Conservation (phyloP, 2,113 vertebrate species). For the Cromileptes altivelis region DNA sequence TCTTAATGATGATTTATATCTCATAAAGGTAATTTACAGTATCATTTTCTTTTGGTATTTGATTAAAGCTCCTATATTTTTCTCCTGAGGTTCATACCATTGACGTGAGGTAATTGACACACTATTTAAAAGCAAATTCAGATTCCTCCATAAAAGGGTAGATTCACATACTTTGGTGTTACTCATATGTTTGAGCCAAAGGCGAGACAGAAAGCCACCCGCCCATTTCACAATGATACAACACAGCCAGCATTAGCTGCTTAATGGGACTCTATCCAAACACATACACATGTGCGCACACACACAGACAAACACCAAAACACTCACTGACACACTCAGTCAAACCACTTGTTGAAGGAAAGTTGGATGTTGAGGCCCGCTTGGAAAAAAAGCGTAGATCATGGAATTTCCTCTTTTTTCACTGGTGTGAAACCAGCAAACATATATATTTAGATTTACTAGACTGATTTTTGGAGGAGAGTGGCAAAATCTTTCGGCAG, state of each 20-base stretch:
- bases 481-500: conserved; percentile 50
- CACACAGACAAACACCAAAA: conserved; percentile 48
- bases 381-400: conserved; percentile 69
- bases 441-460: conserved; percentile 81
- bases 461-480: conserved; percentile 76
- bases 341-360: conserved; percentile 75
- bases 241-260: conserved; percentile 53
- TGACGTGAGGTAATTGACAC: conserved; percentile 5
- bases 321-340: conserved; percentile 59
- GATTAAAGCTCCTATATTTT: background rate
- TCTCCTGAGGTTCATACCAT: background rate
- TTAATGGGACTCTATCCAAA: conserved; percentile 48
- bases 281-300: background rate
- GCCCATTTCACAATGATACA: conserved; percentile 45
- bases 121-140: conserved; percentile 14
- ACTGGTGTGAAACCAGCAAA: conserved; percentile 78
- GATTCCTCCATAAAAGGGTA: conserved; percentile 1
- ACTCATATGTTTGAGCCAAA: conserved; percentile 11
- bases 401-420: conserved; percentile 80
- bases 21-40: background rate
- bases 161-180: conserved; percentile 13
- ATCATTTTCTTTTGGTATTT: background rate
- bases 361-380: conserved; percentile 62
- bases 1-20: conserved; percentile 25
- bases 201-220: conserved; percentile 12